Base-by-base conservation (phyloP, 2,797 vertebrate species). In the Ibycter americanus region DNA sequence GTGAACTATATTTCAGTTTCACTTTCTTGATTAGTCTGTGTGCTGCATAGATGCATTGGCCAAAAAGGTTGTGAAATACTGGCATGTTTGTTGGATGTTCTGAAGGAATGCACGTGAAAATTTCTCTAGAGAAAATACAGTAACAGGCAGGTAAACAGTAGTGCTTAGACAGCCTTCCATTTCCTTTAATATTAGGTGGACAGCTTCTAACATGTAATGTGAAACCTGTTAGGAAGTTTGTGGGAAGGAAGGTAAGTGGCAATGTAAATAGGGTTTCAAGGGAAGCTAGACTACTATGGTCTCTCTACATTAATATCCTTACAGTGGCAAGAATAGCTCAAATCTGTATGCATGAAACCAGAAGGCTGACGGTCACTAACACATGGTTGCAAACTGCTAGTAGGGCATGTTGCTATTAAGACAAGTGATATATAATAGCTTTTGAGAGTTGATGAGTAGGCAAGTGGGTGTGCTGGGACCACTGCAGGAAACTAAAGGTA, bases 401-500 rank as follows among this genome's bases (percentile, higher is more conserved):
- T 29, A 49, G 52, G 36, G 8, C 1, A 11, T 38, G 29, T 68
- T 85, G 31, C 54, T 72, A 0, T n/a, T 65, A 6, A 38, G 42
- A 44, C 5, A 17, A 61, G 32, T 19, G 40, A 27, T 74, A 7
- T 1, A 5, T 20, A 9, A 16, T n/a, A 22, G 44, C 6, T 36
- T 67, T 71, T 47, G n/a, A 55, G 49, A 12, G 34, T n/a, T 0
- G 0, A 4, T 29, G 25, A 19, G 19, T 19, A n/a, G 15, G 22
- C 3, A 14, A 6, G 8, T 3, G 0, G 2, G 12, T 65, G 7
- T 63, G 19, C 26, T 46, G 10, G 46, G 42, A 25, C n/a, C 1
- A 2, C 6, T 40, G 12, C 12, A 11, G 70, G 25, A 65, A 58
- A 23, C 15, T 1, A 15, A 52, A 59, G 15, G 11, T 38, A 4